phyloP scores from a whole-genome alignment of 2,113 vertebrate genomes.

The Murina feae region DNA sequence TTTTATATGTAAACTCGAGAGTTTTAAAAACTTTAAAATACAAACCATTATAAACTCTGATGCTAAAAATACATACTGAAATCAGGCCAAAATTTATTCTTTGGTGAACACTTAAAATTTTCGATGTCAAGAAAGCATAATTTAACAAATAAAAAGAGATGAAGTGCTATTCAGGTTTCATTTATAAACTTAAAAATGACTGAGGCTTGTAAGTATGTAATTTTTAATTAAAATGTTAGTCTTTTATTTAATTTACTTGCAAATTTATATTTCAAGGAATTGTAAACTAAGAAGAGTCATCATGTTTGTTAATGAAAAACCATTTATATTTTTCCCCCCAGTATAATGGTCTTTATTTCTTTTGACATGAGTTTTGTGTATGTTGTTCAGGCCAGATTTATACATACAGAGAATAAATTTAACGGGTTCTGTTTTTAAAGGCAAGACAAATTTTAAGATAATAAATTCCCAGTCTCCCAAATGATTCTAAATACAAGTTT shows the following conservation, averaged over 20 bases:
- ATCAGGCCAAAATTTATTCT: neutral
- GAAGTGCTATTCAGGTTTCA: neutral
- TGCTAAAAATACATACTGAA: conserved; percentile 23
- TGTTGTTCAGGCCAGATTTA: conserved; percentile 15
- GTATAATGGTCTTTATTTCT: conserved; percentile 1
- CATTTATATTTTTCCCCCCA: neutral
- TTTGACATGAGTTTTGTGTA: neutral
- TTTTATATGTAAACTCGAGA: neutral
- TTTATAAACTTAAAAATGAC: conserved; percentile 28
- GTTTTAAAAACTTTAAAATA: conserved; percentile 13
- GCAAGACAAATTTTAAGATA: conserved; percentile 31
- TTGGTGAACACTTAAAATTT: conserved; percentile 1
- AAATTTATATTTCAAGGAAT: conserved; percentile 35
- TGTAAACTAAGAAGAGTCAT: neutral
- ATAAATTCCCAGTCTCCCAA: neutral
- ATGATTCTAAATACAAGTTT: conserved; percentile 30
- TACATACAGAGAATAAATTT: conserved; percentile 22
- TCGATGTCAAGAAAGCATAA: conserved; percentile 17
- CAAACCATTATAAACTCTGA: neutral
- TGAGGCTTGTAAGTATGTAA: neutral
- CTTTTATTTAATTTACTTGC: conserved; percentile 25
- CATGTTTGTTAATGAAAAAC: neutral
- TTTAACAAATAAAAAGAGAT: neutral
- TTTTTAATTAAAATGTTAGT: conserved; percentile 39
- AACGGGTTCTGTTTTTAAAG: conserved; percentile 39